Evolutionary conservation across 2,113 vertebrate species (phyloP).

Genomic region (Aptenodytes forsteri): DNA sequence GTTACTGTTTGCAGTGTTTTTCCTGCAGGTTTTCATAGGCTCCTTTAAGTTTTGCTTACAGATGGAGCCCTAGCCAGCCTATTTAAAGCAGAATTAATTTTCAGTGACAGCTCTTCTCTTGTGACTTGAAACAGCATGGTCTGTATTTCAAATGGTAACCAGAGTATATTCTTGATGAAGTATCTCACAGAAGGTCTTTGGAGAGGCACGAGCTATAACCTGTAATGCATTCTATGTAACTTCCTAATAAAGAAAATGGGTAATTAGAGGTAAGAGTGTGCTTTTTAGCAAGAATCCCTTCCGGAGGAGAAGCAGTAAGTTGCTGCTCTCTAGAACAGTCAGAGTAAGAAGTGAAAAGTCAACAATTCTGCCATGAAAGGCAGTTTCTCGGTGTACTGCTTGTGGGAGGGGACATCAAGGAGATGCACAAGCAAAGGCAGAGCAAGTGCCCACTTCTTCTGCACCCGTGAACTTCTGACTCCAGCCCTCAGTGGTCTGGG

Average conservation of each 20-base stretch:
- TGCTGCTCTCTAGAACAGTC: neutral
- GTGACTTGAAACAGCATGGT: neutral
- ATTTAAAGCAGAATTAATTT: constrained; percentile 35
- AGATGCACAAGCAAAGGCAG: neutral
- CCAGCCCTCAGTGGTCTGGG: neutral
- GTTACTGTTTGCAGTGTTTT: neutral
- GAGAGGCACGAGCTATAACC: neutral
- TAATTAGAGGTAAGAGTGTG: neutral
- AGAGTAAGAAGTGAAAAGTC: neutral
- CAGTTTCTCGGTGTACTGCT: neutral
- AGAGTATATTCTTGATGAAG: neutral
- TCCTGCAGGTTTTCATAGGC: neutral
- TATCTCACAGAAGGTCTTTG: neutral
- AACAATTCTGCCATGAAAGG: neutral
- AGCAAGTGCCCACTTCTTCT: neutral
- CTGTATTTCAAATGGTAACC: constrained; percentile 14
- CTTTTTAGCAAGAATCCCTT: neutral
- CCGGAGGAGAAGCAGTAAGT: neutral
- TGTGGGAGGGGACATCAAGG: neutral
- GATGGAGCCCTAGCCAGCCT: neutral
- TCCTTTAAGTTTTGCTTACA: neutral
- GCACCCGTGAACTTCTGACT: neutral
- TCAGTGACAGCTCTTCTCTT: neutral
- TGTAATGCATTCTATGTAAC: neutral
- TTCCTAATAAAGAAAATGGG: neutral